Base-by-base conservation (phyloP, 2,797 vertebrate genomes). In the Lepidocolaptes lacrymiger region DNA sequence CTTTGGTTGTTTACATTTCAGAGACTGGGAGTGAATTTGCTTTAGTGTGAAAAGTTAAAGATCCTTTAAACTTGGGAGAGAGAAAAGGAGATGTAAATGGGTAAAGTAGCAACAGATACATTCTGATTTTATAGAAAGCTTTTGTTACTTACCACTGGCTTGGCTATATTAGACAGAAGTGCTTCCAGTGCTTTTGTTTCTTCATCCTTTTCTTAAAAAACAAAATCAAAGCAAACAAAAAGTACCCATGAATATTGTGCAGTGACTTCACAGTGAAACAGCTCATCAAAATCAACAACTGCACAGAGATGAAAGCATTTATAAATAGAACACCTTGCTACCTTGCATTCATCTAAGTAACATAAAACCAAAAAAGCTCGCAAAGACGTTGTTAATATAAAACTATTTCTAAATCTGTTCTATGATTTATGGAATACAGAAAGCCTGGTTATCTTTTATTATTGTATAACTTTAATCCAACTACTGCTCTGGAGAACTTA, bases 111-210 rank as follows among this genome's bases (percentile, higher is more conserved):
- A 89, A 73, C 15, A 85, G 28, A 66, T 39, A 52, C 6, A 26
- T 39, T 92, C 17, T 37, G 39, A 75, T 66, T 86, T 81, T 74
- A 79, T 41, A 13, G 22, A 86, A 90, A 91, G 27, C 15, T 76
- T 74, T 62, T 68, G 49, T 88, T 97, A 98, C 99, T 98, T 97
- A 99, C 99, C 98, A 95, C 96, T 86, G 99, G 99, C 97, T 98
- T 99, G 96, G 93, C 96, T 97, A 99, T 98, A 95, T 97, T 98
- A 84, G 99, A 99, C 95, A 99, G 97, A 84, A 98, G 96, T 48
- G 98, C 98, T 97, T 98, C 98, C 90, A 99, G 97, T 94, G 98
- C 98, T 98, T 98, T 98, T 56, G 98, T 98, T 96, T 99, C 99
- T 97, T 99, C 98, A 96, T 99, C 98, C 94, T 99, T 98, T 97